phyloP scores from a whole-genome alignment of 1,140 invertebrate genomes.

The Acromyrmex heyeri region DNA sequence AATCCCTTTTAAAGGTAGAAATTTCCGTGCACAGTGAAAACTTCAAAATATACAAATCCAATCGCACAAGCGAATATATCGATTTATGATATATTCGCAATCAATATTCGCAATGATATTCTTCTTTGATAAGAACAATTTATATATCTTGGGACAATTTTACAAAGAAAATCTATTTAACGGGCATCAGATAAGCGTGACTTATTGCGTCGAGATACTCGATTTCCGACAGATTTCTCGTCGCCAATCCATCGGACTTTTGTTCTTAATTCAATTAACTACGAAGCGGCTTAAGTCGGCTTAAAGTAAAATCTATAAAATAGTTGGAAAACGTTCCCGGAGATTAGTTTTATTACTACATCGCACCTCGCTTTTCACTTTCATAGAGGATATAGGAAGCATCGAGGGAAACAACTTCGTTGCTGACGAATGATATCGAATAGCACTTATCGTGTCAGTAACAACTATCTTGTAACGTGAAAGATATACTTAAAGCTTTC shows the following conservation, averaged over 20 bases:
- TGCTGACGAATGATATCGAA: background rate
- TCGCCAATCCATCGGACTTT: conserved; percentile 20
- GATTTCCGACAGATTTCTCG: conserved; percentile 22
- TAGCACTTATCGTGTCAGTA: conserved; percentile 6
- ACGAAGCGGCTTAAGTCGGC: conserved; percentile 42
- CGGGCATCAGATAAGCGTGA: background rate
- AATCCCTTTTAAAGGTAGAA: conserved; percentile 30
- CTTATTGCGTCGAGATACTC: conserved; percentile 49
- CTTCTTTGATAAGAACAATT: background rate
- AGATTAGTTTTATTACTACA: background rate
- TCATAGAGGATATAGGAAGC: background rate
- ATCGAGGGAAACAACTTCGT: background rate
- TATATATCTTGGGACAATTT: background rate
- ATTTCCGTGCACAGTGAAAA: background rate
- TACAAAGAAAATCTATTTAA: conserved; percentile 43
- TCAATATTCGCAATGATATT: background rate
- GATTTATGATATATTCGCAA: background rate
- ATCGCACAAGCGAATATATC: conserved; percentile 7
- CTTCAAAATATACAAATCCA: background rate
- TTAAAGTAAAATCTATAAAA: conserved; percentile 47
- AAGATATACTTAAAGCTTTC: conserved; percentile 19
- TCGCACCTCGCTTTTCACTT: conserved; percentile 12
- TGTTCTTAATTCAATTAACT: conserved; percentile 63
- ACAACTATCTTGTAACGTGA: background rate
- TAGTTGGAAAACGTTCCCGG: conserved; percentile 12